Base-by-base conservation (phyloP, 2,797 vertebrate genomes). In the Merluccius polli region DNA sequence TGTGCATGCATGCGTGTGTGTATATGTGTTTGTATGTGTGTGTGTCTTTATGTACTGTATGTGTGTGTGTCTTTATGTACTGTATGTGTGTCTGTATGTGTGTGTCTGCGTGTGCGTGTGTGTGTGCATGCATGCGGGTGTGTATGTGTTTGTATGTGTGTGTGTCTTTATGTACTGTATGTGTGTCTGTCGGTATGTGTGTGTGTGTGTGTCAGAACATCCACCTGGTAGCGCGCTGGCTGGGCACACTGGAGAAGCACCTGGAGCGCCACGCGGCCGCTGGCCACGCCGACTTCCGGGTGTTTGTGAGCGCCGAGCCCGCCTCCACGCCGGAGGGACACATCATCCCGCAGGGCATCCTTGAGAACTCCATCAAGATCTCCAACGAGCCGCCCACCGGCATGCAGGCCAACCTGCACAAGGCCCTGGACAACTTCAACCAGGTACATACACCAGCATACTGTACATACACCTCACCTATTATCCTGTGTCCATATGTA, bases 341-440 rank as follows among this genome's bases (percentile, higher is more conserved):
- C 89, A 87, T 95, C 91, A 95, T 99, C 59, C 97, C 98, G 0
- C 97, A 98, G 86, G 97, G 97, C 44, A 97, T 99, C 88, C 93
- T 99, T 77, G 95, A 98, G 80, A 97, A 94, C 88, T 94, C 96
- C 84, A 96, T 99, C 87, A 99, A 99, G 87, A 94, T 98, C 91
- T 98, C 96, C 87, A 98, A 92, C 0, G 98, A 99, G 70, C 94
- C 97, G 0, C 97, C 98, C 0, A 93, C 94, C 0, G 98, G 97
- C 74, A 96, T 98, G 94, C 95, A 94, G 0, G 96, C 96, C 75
- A 99, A 96, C 90, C 94, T 99, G 79, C 97, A 98, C 94, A 96
- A 96, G 86, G 96, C 97, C 44, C 92, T 99, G 31, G 97, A 98
- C 91, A 97, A 95, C 91, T 99, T 98, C 89, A 96, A 82, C 85